Evolutionary conservation across 2,113 vertebrate genomes (phyloP).

Genomic region (Sylvia atricapilla): DNA sequence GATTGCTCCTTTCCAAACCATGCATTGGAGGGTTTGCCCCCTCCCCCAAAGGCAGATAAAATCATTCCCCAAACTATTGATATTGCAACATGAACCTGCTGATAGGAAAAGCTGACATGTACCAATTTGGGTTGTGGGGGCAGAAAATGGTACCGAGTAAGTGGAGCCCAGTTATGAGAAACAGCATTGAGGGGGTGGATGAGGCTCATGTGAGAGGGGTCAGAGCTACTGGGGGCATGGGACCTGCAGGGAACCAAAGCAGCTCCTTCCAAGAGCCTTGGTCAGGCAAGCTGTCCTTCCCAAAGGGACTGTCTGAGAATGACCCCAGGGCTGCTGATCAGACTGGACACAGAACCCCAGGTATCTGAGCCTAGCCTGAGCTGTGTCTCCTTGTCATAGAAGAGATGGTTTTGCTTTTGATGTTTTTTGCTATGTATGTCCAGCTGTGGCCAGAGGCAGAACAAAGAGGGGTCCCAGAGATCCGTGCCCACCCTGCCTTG

Average conservation of each 20-base stretch:
- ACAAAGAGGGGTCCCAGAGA: background rate
- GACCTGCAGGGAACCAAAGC: background rate
- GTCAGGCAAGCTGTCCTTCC: background rate
- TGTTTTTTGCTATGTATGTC: background rate
- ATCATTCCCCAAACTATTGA: background rate
- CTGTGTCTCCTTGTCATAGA: rapidly evolving
- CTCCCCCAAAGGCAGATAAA: background rate
- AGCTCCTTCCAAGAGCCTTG: background rate
- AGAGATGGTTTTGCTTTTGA: background rate
- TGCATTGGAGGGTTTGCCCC: background rate
- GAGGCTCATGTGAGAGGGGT: background rate
- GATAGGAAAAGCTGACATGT: background rate
- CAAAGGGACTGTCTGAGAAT: no score
- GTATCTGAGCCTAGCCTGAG: no score
- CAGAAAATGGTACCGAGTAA: background rate
- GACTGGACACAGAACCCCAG: background rate
- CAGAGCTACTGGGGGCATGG: rapidly evolving
- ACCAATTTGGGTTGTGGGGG: background rate
- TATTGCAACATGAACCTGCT: background rate
- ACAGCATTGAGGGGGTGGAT: rapidly evolving
- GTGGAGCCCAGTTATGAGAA: background rate
- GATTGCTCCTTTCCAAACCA: background rate
- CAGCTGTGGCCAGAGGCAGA: background rate
- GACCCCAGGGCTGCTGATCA: background rate
- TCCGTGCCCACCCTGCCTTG: background rate